Conservation (phyloP, 2,113 vertebrate genomes). For the Murina feae region DNA sequence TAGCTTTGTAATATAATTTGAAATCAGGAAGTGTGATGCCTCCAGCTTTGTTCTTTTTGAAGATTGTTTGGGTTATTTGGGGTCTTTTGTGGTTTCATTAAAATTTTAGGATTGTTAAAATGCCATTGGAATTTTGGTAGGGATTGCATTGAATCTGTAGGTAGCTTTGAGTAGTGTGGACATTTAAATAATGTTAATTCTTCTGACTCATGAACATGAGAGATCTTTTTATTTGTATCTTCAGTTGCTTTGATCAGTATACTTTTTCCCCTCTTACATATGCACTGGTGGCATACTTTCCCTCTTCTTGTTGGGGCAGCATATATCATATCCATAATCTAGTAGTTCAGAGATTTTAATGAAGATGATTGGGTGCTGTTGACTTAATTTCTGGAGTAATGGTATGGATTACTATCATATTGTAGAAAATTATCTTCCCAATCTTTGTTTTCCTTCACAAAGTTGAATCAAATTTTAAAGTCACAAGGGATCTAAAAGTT, state of each 20-base stretch:
- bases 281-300: not conserved
- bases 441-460: not conserved
- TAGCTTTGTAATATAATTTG: not conserved
- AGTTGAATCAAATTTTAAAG: not conserved
- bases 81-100: not conserved
- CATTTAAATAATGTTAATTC: not conserved
- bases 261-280: not conserved
- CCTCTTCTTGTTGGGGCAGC: not conserved
- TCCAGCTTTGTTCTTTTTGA: not conserved
- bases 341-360: not conserved
- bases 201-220: not conserved
- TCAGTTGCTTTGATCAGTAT: not conserved
- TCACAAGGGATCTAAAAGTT: not conserved
- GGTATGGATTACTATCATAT: not conserved
- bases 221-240: not conserved
- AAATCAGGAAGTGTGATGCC: not conserved
- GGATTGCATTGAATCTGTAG: not conserved
- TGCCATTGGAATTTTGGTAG: not conserved
- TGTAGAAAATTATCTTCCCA: not conserved
- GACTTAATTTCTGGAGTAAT: slow-evolving; percentile 1
- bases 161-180: not conserved
- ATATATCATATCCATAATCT: not conserved
- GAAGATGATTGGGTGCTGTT: not conserved
- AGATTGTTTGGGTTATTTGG: not conserved
- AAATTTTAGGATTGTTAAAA: not conserved